Conservation (phyloP, 1,140 invertebrate genomes). For the Habropoda laboriosa region DNA sequence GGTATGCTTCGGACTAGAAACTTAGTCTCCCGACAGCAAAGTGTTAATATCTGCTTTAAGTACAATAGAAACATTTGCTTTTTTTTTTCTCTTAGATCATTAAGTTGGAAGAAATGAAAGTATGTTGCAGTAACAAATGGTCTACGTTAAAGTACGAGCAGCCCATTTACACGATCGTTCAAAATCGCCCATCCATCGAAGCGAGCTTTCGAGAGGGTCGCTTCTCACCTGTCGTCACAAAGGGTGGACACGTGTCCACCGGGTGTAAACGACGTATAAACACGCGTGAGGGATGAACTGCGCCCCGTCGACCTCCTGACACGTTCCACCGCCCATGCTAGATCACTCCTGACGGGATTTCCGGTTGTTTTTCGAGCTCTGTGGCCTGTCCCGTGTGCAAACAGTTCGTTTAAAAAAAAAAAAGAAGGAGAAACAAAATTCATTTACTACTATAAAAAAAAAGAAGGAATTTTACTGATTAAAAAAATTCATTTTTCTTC, state of each 20-base stretch:
- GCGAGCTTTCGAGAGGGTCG: constrained; percentile 13
- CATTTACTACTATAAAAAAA: too few species aligned
- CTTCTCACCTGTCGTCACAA: constrained; percentile 58
- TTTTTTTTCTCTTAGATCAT: too few species aligned
- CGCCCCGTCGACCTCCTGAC: constrained; percentile 38
- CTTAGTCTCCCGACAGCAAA: too few species aligned
- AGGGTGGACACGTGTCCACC: constrained; percentile 49
- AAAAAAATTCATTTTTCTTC: too few species aligned
- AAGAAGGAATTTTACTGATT: too few species aligned
- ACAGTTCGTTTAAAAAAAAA: background rate
- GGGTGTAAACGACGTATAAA: constrained; percentile 48
- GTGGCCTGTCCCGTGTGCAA: too few species aligned
- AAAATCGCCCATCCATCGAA: constrained; percentile 12
- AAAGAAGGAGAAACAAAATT: background rate
- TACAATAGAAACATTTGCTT: too few species aligned
- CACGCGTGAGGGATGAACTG: constrained; percentile 47
- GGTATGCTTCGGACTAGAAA: too few species aligned
- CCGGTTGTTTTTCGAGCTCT: constrained; percentile 14
- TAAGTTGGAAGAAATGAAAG: too few species aligned
- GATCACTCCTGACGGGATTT: constrained; percentile 31
- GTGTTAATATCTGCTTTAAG: too few species aligned
- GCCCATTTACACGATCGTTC: constrained; percentile 5
- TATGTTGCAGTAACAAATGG: background rate
- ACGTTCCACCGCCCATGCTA: constrained; percentile 2
- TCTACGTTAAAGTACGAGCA: background rate